Percentiles rank a stretch among this genome's conserved stretches.
phyloP scores from a whole-genome alignment of 2,888 invertebrate species.

The Phrixothrix hirtus region DNA sequence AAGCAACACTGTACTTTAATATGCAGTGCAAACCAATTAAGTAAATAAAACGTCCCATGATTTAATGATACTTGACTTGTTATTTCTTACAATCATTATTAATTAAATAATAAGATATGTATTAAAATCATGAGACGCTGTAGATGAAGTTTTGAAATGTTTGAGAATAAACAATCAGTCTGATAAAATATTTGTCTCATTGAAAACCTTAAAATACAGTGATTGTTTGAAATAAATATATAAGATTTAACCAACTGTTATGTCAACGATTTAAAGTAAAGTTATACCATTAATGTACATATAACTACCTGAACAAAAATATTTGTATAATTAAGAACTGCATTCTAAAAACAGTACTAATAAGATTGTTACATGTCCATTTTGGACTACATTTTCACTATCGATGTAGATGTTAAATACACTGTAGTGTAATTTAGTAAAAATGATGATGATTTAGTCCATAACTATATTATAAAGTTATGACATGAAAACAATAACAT shows the following conservation, averaged over 20 bases:
- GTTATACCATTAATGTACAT: constrained; percentile 13
- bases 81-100: too few species aligned
- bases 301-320: constrained; percentile 18
- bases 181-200: constrained; percentile 11
- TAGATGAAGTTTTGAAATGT: constrained; percentile 18
- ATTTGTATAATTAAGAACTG: constrained; percentile 18
- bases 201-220: constrained; percentile 16
- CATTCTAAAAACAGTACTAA: constrained; percentile 23
- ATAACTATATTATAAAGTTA: constrained; percentile 3
- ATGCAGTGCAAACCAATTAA: constrained; percentile 35
- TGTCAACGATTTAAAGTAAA: constrained; percentile 13
- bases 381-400: constrained; percentile 58
- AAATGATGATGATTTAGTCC: constrained; percentile 18
- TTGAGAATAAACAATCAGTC: constrained; percentile 20
- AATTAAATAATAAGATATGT: constrained; percentile 27
- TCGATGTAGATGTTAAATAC: constrained; percentile 48
- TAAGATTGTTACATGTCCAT: constrained; percentile 48
- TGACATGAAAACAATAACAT: constrained; percentile 28
- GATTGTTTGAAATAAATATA: constrained; percentile 8
- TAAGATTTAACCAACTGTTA: constrained; percentile 3
- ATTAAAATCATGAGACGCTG: constrained; percentile 34
- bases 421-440: constrained; percentile 33
- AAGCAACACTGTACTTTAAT: constrained; percentile 50
- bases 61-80: constrained; percentile 4
- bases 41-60: constrained; percentile 34